Conservation (phyloP, 2,888 invertebrate genomes). For the Lysandra bellargus region DNA sequence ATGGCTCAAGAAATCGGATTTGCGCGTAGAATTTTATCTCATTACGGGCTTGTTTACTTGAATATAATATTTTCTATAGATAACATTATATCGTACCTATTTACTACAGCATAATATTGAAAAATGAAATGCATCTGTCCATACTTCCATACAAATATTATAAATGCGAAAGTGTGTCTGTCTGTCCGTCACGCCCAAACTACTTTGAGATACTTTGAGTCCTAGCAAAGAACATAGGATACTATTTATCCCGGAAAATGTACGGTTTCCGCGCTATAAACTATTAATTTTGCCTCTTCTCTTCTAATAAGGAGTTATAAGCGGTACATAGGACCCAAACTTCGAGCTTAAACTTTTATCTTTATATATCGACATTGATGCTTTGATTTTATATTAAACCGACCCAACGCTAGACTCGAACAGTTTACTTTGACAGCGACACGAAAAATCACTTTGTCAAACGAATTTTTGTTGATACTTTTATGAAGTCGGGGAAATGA, state of each 20-base stretch:
- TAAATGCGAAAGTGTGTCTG: no score
- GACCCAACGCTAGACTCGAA: constrained; percentile 12
- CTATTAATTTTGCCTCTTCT: no score
- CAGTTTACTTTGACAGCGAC: constrained; percentile 19
- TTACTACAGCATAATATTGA: not conserved
- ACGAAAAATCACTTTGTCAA: constrained; percentile 27
- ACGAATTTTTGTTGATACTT: constrained; percentile 22
- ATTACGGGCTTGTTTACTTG: not conserved
- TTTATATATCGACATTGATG: not conserved
- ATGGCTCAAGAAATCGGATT: not conserved
- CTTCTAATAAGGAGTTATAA: no score
- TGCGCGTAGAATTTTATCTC: constrained; percentile 3
- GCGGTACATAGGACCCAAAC: not conserved
- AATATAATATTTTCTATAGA: not conserved
- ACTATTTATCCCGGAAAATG: no score
- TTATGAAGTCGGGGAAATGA: not conserved
- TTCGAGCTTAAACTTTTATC: not conserved
- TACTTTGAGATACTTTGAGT: no score
- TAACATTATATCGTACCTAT: not conserved
- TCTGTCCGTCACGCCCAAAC: no score
- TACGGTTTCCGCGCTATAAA: no score
- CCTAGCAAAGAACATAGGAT: no score
- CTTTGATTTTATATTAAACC: constrained; percentile 24
- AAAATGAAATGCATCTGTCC: no score
- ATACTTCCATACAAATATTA: no score